Evolutionary conservation across 2,797 vertebrate genomes (phyloP).

Genomic region (Sebastes itinus): DNA sequence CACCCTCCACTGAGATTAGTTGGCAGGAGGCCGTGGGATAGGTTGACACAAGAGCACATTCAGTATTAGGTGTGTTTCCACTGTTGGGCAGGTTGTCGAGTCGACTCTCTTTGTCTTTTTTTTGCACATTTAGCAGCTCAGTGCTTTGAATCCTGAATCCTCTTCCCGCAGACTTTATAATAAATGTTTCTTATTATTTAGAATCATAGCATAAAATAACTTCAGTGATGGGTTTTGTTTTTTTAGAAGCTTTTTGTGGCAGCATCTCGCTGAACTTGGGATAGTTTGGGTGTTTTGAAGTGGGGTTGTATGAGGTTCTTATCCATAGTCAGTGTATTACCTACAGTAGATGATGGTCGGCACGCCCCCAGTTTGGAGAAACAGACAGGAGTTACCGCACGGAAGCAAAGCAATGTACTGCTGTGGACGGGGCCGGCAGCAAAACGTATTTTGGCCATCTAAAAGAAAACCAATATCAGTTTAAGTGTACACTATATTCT

Average conservation of each 20-base stretch:
- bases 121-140: not conserved
- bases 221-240: not conserved
- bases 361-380: too few relatives aligned
- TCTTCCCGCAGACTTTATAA: not conserved
- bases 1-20: conserved; percentile 68
- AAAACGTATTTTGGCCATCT: too few relatives aligned
- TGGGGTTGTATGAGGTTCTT: too few relatives aligned
- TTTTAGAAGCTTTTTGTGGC: not conserved
- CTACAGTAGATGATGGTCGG: too few relatives aligned
- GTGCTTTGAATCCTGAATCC: not conserved
- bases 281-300: not conserved
- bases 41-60: conserved; percentile 17
- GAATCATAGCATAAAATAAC: not conserved
- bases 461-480: rapidly evolving
- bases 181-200: not conserved
- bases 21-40: conserved; percentile 46
- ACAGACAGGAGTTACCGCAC: too few relatives aligned
- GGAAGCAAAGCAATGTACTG: too few relatives aligned
- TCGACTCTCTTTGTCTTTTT: not conserved
- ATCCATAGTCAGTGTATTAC: too few relatives aligned
- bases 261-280: not conserved
- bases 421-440: too few relatives aligned
- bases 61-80: conserved; percentile 20
- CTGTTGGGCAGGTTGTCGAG: not conserved
- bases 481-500: too few relatives aligned